Evolutionary conservation across 2,888 invertebrate genomes (phyloP), one percentile per base, ranked within the genome.

Genomic region (Tubulanus polymorphus): DNA sequence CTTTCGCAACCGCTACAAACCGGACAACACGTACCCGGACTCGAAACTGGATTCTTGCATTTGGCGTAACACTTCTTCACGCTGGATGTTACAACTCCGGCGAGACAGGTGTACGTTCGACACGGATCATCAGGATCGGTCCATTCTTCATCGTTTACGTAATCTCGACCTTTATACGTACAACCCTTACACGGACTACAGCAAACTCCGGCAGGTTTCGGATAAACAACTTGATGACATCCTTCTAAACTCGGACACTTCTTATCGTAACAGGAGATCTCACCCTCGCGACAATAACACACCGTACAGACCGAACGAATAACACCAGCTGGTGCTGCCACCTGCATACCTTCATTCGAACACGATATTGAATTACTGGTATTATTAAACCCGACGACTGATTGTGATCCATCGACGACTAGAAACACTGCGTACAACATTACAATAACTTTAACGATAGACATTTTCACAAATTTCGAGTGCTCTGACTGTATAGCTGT

Each of bases 21-120:
- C n/a, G 90, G 88, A 78, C 93, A 94, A 78, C 93, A 93, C 74
- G 90, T 87, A 49, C 91, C 91, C 10, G 86, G 85, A 56, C 85
- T 82, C 48, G 90, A 86, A 57, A 86, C 82, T 2, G 91, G 87
- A 70, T 87, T 84, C 51, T 84, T 82, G 76, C 93, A 93, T 1
- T 91, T 89, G 28, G 88, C 87, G 78, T 91, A 88, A 78, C 93
- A 93, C 69, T 88, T 86, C 54, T 88, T 84, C 65, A 84, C 83
- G 37, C 91, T 54, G 32, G 28, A 30, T 3, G 55, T 55, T 2
- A 55, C 29, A 12, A 52, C 52, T 25, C 55, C 55, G 5, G 41
- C 55, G 45, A 63, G 57, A 50, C 75, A 75, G 12, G 65, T 63
- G 49, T 61, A 65, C 2, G 62, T 51, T 1, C 56, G 61, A 56